Base-by-base conservation (phyloP, 1,140 invertebrate genomes). In the Lanistes nyassanus region DNA sequence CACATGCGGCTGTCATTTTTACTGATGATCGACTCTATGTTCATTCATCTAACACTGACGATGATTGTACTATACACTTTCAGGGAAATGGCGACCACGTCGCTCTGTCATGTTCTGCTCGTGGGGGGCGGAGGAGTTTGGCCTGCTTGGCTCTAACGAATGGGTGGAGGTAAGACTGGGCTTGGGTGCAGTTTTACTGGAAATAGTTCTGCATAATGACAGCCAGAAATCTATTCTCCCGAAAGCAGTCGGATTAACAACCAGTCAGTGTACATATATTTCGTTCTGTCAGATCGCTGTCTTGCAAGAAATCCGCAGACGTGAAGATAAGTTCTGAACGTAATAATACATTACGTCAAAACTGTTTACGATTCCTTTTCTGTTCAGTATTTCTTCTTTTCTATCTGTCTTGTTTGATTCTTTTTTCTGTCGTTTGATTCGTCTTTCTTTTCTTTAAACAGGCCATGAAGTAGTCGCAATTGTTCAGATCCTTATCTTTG, bases 81-180 rank as follows among this genome's bases (percentile, higher is more conserved):
- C 56, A 78, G 76, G 71, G 16, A 67, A 55, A 19, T 80, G 79
- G 79, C 72, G 76, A 31, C 84, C 84, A 5, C 68, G 82, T 42
- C 66, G 84, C 51, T 80, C 81, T 36, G 77, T 85, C 56, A 74
- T 85, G 51, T 82, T 85, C 70, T 81, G 81, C 74, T 81, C 74
- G 56, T 85, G 84, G 84, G 83, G 80, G 5, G 84, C 77, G n/a
- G 84, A 85, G 74, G 84, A 85, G 62, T 78, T 81, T 58, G 82
- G 82, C 31, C 76, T 83, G 16, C 56, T 84, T 9, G 84, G 85
- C 9, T 85, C 84, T 16, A 83, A 74, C 21, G 85, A 86, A 77
- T 86, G 85, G 84, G 79, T 82, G 3, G 84, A 86, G 81, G 89
- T 87, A 79, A 55, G 42, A 39, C 36, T 36, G 31, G 31, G 9